Conservation (phyloP, 2,888 invertebrate genomes). For the Geophilus truncorum region DNA sequence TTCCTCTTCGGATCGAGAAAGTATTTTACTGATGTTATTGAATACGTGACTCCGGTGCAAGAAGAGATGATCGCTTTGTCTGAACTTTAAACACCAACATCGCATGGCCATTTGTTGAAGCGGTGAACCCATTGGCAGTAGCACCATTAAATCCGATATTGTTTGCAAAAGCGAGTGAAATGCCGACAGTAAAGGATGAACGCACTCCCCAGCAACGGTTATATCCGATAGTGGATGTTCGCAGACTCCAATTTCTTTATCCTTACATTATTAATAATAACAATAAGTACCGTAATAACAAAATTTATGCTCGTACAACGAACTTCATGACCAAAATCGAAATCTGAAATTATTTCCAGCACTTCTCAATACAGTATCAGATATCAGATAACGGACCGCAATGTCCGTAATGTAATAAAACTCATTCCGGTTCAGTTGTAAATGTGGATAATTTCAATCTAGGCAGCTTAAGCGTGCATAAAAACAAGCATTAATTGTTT, state of each 20-base stretch:
- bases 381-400: too few relatives aligned
- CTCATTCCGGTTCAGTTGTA: too few relatives aligned
- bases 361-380: too few relatives aligned
- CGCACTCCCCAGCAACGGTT: conserved; percentile 62
- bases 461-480: too few relatives aligned
- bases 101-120: conserved; percentile 86
- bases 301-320: too few relatives aligned
- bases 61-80: conserved; percentile 82
- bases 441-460: too few relatives aligned
- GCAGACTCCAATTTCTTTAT: conserved; percentile 51
- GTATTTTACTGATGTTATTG: conserved; percentile 90
- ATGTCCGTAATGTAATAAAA: too few relatives aligned
- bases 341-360: too few relatives aligned
- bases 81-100: conserved; percentile 88
- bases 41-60: conserved; percentile 89
- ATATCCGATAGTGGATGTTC: conserved; percentile 77
- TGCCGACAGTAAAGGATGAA: conserved; percentile 57
- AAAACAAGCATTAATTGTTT: too few relatives aligned
- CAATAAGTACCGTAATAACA: too few relatives aligned
- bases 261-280: not conserved
- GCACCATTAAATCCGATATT: conserved; percentile 83
- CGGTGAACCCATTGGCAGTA: conserved; percentile 78
- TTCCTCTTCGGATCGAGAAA: conserved; percentile 85
- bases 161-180: conserved; percentile 85
- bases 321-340: too few relatives aligned